Percentiles rank a stretch among this genome's conserved stretches.
Conservation (phyloP, 1,140 invertebrate genomes). For the Melipona quadrifasciata region DNA sequence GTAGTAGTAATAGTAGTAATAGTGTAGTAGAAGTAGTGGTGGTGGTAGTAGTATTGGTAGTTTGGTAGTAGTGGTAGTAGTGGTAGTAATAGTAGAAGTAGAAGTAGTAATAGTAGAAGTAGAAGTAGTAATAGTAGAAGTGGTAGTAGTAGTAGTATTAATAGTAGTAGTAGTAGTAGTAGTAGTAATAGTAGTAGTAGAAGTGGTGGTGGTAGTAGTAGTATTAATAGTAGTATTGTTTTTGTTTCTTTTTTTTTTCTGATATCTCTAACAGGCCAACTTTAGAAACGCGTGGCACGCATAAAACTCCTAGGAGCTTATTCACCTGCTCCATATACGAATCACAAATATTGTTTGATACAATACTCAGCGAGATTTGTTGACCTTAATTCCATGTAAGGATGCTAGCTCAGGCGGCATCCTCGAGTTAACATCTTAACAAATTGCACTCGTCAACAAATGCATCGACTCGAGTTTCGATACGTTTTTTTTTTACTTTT, state of each 20-base stretch:
- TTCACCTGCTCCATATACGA: slow-evolving; percentile 34
- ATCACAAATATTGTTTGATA: not conserved
- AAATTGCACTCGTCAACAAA: slow-evolving; percentile 42
- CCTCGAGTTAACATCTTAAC: slow-evolving; percentile 49
- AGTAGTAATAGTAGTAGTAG: too few species aligned
- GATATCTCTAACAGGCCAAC: slow-evolving; percentile 13
- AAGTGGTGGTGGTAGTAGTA: too few species aligned
- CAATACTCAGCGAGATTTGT: slow-evolving; percentile 33
- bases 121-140: too few species aligned
- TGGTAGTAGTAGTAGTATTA: too few species aligned
- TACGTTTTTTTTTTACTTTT: slow-evolving; percentile 3
- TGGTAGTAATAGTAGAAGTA: too few species aligned
- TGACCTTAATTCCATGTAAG: slow-evolving; percentile 43
- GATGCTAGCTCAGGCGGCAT: slow-evolving; percentile 42
- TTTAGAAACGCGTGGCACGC: slow-evolving; percentile 44
- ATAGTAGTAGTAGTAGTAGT: too few species aligned
- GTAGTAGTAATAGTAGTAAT: too few species aligned
- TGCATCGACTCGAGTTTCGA: slow-evolving; percentile 37
- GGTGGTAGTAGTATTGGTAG: too few species aligned
- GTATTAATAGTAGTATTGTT: not conserved
- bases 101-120: too few species aligned
- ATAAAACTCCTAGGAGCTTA: slow-evolving; percentile 28
- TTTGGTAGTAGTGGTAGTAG: too few species aligned
- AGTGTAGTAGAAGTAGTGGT: too few species aligned
- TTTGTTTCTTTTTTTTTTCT: slow-evolving; percentile 6